Conservation (phyloP, 2,113 vertebrate genomes). For the Entelurus aequoreus region DNA sequence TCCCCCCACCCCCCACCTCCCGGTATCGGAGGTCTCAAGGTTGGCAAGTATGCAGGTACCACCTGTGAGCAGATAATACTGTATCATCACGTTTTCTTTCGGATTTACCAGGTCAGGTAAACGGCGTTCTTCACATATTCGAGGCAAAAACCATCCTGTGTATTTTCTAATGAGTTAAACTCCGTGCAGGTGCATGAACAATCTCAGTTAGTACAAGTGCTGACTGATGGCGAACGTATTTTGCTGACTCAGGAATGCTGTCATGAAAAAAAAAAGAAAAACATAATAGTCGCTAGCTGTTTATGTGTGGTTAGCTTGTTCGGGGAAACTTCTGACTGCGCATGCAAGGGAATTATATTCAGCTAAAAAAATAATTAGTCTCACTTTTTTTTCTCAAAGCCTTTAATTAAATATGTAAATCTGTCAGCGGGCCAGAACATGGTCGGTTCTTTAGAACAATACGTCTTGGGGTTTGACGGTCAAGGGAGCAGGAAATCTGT, state of each 20-base stretch:
- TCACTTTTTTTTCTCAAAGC: neutral
- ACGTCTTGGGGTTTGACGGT: conserved; percentile 42
- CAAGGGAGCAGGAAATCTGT: conserved; percentile 59
- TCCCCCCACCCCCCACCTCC: too few species aligned
- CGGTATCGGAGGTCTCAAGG: too few species aligned
- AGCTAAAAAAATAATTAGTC: neutral
- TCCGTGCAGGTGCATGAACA: too few species aligned
- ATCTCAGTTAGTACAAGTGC: too few species aligned
- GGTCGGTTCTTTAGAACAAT: conserved; percentile 9
- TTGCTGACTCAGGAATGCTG: neutral
- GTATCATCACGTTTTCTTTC: too few species aligned
- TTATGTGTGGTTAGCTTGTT: neutral
- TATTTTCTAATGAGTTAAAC: too few species aligned
- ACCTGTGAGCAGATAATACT: too few species aligned
- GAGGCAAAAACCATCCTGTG: too few species aligned
- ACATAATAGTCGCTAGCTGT: neutral
- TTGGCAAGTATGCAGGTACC: too few species aligned
- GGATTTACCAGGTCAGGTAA: too few species aligned
- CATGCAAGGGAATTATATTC: neutral
- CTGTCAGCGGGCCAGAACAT: conserved; percentile 11
- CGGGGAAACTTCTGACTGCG: neutral
- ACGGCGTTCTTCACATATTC: too few species aligned
- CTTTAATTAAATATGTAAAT: neutral
- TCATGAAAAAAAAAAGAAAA: neutral
- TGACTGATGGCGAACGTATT: neutral